Conservation (phyloP, 2,797 vertebrate genomes). For the Tapirus indicus region DNA sequence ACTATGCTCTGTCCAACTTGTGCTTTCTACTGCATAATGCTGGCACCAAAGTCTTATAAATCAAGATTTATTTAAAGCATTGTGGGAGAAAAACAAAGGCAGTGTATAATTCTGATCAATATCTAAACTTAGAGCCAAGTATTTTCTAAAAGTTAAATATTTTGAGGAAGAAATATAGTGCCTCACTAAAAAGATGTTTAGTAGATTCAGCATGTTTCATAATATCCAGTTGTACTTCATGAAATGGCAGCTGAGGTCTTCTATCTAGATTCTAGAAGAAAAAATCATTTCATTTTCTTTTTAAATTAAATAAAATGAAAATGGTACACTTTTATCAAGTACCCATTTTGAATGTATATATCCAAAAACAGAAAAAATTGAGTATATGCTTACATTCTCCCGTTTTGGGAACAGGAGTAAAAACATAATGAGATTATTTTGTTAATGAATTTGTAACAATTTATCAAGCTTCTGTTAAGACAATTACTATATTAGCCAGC, state of each 20-base stretch:
- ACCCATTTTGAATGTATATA: conserved; percentile 20
- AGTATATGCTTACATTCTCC: background rate
- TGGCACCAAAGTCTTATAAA: background rate
- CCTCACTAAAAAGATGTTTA: background rate
- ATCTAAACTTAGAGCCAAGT: background rate
- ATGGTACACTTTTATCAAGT: background rate
- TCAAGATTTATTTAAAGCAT: background rate
- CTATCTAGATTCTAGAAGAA: conserved; percentile 21
- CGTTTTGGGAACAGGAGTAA: background rate
- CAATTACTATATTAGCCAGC: conserved; percentile 20
- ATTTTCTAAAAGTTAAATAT: conserved; percentile 54
- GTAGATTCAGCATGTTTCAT: background rate
- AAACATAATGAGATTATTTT: conserved; percentile 51
- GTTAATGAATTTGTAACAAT: background rate
- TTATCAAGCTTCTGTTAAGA: conserved; percentile 8
- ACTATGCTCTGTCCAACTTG: background rate
- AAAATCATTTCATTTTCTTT: conserved; percentile 10
- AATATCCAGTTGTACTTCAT: conserved; percentile 5
- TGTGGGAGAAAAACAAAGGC: background rate
- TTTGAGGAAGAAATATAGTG: background rate
- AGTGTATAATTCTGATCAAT: background rate
- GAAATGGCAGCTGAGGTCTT: background rate
- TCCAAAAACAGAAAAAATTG: background rate
- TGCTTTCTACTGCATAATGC: background rate
- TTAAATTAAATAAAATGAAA: conserved; percentile 51